Conservation (phyloP, 1,140 invertebrate genomes). For the Zaprionus inermis region DNA sequence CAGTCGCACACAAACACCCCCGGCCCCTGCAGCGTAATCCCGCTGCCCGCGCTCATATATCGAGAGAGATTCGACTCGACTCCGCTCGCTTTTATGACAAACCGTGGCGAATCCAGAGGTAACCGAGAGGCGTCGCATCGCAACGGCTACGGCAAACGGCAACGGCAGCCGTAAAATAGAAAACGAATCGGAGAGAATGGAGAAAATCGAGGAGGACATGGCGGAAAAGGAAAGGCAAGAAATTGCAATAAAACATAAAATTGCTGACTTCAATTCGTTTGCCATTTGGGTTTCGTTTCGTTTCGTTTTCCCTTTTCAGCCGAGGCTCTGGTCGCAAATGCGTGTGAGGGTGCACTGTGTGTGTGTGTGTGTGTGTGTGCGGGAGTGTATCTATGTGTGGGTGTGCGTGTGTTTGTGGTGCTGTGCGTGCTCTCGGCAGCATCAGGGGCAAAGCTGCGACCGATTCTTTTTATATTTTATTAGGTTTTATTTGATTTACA, state of each 20-base stretch:
- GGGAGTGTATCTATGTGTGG: conserved; percentile 12
- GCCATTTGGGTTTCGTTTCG: conserved; percentile 77
- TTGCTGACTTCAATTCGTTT: conserved; percentile 82
- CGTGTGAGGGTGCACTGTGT: conserved; percentile 19
- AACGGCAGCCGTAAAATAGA: conserved; percentile 50
- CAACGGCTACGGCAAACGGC: not conserved
- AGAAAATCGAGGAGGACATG: not conserved
- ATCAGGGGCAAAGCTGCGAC: conserved; percentile 61
- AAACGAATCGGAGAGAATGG: not conserved
- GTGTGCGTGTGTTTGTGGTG: conserved; percentile 27
- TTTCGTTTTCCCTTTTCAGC: conserved; percentile 29
- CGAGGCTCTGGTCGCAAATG: conserved; percentile 41
- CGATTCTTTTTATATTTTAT: conserved; percentile 72
- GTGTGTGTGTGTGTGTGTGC: conserved; percentile 26
- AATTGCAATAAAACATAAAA: conserved; percentile 83
- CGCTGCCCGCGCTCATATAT: not conserved
- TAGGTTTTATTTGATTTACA: conserved; percentile 83
- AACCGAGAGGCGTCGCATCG: conserved; percentile 6
- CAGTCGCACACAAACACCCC: conserved; percentile 29
- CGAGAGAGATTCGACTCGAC: conserved; percentile 2
- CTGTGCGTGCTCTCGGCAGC: conserved; percentile 24
- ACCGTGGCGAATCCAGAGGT: conserved; percentile 39
- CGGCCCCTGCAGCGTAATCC: no score
- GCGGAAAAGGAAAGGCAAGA: conserved; percentile 64
- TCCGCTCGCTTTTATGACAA: conserved; percentile 36